phyloP scores from a whole-genome alignment of 2,888 invertebrate genomes.

The Steinernema carpocapsae region DNA sequence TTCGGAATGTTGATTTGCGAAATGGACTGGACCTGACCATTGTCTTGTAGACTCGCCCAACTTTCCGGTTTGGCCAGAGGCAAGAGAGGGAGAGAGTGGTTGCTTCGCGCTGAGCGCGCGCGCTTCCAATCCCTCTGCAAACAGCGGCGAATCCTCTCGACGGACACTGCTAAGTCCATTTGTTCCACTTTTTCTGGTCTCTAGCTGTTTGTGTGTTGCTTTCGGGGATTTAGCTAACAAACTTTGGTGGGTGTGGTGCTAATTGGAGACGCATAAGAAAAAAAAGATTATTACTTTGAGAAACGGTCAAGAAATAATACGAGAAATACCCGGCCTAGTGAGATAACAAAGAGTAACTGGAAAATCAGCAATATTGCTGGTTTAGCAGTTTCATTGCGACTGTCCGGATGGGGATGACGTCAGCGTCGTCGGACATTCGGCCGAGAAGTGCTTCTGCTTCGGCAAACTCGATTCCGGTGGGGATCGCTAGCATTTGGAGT shows the following conservation, averaged over 20 bases:
- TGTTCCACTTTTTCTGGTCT: slow-evolving; percentile 31
- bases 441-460: neutral
- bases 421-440: slow-evolving; percentile 20
- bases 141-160: slow-evolving; percentile 33
- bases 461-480: slow-evolving; percentile 31
- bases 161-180: slow-evolving; percentile 35
- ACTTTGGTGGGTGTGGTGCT: neutral
- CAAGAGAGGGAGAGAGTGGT: neutral
- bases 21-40: slow-evolving; percentile 30
- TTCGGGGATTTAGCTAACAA: slow-evolving; percentile 7
- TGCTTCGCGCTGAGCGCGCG: neutral
- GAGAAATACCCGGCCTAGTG: neutral
- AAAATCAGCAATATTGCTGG: neutral
- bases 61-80: slow-evolving; percentile 32
- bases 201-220: neutral
- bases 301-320: neutral
- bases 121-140: slow-evolving; percentile 23
- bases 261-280: neutral
- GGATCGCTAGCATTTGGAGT: slow-evolving; percentile 6
- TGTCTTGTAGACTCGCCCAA: slow-evolving; percentile 17
- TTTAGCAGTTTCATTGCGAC: neutral
- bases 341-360: neutral
- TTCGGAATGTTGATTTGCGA: slow-evolving; percentile 28
- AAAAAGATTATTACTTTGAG: neutral
- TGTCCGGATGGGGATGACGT: slow-evolving; percentile 28